Percentiles rank a stretch among this genome's conserved stretches.
Conservation (phyloP, 2,113 vertebrate species). For the Campylomormyrus numenius region DNA sequence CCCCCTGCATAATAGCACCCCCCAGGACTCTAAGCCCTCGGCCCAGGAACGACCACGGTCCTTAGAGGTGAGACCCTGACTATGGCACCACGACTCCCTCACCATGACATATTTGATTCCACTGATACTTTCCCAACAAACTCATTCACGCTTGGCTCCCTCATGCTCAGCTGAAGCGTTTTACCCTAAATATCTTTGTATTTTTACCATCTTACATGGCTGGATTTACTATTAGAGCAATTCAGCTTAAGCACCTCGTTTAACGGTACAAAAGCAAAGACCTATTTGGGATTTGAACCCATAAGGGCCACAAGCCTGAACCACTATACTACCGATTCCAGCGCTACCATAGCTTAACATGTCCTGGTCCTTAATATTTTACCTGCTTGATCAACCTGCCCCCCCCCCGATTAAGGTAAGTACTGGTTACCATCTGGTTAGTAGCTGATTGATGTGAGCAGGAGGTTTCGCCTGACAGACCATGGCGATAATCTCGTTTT, state of each 20-base stretch:
- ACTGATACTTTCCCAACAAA: not conserved
- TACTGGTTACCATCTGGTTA: not conserved
- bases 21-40: constrained; percentile 29
- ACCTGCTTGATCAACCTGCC: not conserved
- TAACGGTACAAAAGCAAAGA: not conserved
- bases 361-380: not conserved
- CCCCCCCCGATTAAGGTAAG: not conserved
- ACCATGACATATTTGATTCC: not conserved
- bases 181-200: not conserved
- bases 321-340: not conserved
- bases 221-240: not conserved
- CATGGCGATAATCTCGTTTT: not conserved
- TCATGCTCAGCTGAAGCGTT: not conserved
- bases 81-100: not conserved
- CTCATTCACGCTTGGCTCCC: not conserved
- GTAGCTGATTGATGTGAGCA: not conserved
- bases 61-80: constrained; percentile 50
- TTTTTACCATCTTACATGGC: not conserved
- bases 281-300: not conserved
- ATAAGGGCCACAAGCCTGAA: not conserved
- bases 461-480: not conserved
- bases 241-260: not conserved
- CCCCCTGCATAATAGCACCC: constrained; percentile 14
- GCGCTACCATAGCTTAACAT: not conserved
- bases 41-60: constrained; percentile 52